These are phyloP conservation scores for Aphelocoma coerulescens DNA, from an alignment of 2,113 vertebrate genomes.

Conservation along the genomic window DNA sequence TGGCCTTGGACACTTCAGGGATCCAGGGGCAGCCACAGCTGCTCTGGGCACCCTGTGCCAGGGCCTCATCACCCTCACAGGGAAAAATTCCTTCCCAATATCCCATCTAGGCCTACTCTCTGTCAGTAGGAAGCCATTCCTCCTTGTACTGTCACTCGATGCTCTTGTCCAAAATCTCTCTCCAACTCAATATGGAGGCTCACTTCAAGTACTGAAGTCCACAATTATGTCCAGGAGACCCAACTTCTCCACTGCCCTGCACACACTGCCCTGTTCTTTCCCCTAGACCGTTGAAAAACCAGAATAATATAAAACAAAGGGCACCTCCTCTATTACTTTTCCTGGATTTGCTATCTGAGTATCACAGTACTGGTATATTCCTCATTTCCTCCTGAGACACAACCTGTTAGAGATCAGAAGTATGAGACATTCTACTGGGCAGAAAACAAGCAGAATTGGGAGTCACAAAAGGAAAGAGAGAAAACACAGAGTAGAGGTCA, in stretches of 20 bases:
- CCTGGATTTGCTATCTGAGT: background rate
- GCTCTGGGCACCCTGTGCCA: background rate
- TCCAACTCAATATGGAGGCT: background rate
- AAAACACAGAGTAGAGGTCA: background rate
- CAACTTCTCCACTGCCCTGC: rapidly evolving
- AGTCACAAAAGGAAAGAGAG: background rate
- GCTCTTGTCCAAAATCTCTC: too few species aligned
- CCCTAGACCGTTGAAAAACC: background rate
- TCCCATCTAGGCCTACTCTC: background rate
- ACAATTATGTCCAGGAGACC: background rate
- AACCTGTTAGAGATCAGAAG: background rate
- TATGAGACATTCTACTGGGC: background rate
- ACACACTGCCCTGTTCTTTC: background rate
- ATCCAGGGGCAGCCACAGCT: background rate
- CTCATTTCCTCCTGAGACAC: background rate
- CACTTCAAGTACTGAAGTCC: background rate
- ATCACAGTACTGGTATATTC: rapidly evolving
- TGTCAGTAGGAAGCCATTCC: background rate
- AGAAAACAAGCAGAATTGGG: background rate
- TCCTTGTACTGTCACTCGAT: background rate
- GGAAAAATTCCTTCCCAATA: background rate
- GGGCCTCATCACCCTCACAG: background rate
- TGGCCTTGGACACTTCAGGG: background rate
- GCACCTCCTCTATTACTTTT: background rate
- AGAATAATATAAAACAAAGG: background rate